Evolutionary conservation across 2,797 vertebrate genomes (phyloP).

Genomic region (Neopelma chrysocephalum): DNA sequence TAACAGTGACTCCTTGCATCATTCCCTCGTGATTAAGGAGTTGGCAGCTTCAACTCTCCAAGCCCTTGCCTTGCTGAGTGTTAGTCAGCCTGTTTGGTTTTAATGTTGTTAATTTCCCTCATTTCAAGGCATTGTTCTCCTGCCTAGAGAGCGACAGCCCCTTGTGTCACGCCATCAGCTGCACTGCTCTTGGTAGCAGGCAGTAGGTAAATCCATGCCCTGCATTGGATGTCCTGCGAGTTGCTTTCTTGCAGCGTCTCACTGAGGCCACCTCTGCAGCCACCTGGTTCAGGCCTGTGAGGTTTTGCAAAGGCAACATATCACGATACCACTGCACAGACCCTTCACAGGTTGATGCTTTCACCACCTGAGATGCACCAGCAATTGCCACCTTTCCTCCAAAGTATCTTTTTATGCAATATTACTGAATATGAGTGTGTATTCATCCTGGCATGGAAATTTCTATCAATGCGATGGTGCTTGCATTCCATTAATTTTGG

Average conservation of each 20-base stretch:
- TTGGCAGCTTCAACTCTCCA: neutral
- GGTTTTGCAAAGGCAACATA: neutral
- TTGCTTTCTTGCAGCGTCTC: neutral
- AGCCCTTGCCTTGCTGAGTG: neutral
- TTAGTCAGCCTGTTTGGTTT: neutral
- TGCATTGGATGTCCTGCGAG: neutral
- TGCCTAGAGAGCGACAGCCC: neutral
- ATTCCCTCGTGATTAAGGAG: neutral
- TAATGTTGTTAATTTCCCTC: neutral
- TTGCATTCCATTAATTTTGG: neutral
- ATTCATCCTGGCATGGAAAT: neutral
- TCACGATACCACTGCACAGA: neutral
- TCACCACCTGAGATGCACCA: neutral
- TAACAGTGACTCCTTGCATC: neutral
- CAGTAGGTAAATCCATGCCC: neutral
- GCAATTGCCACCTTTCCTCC: neutral
- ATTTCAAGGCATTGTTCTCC: neutral
- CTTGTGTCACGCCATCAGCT: neutral
- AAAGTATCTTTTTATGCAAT: conserved; percentile 36
- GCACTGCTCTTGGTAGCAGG: neutral
- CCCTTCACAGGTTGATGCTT: neutral
- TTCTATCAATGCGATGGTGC: neutral
- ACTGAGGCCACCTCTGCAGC: neutral
- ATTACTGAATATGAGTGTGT: neutral
- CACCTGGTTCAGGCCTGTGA: neutral